Evolutionary conservation across 2,113 vertebrate genomes (phyloP).

Genomic region (Corydoras sp.): DNA sequence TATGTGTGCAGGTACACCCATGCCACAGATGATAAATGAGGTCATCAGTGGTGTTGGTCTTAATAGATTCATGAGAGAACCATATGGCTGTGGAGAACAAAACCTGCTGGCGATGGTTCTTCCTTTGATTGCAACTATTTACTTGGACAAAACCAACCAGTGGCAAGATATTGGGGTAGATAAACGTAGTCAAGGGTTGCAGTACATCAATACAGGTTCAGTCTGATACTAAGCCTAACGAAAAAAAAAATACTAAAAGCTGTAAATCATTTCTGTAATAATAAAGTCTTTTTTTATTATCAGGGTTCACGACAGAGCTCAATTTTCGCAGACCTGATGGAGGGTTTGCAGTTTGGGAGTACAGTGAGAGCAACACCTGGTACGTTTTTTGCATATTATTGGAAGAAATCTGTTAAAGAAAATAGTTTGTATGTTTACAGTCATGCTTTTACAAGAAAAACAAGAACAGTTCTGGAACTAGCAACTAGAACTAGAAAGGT

Average conservation of each 20-base stretch:
- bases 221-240: background rate
- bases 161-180: conserved; percentile 56
- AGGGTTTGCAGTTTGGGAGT: conserved; percentile 36
- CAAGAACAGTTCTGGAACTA: no score
- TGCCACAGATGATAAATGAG: conserved; percentile 41
- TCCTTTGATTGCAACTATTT: conserved; percentile 56
- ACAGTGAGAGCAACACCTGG: conserved; percentile 30
- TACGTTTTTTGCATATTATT: conserved; percentile 2
- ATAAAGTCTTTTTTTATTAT: background rate
- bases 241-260: no score
- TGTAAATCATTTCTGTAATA: background rate
- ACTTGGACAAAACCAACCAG: conserved; percentile 63
- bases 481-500: no score
- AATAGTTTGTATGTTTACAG: background rate
- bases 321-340: conserved; percentile 34
- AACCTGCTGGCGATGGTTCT: conserved; percentile 55
- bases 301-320: conserved; percentile 42
- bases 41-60: conserved; percentile 49
- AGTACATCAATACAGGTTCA: conserved; percentile 54
- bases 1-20: conserved; percentile 24
- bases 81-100: conserved; percentile 56
- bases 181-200: conserved; percentile 46
- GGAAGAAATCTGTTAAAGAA: no score
- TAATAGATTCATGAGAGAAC: conserved; percentile 45
- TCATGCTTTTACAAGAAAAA: background rate